These are phyloP conservation scores for Spea hammondii DNA, from an alignment of 2,797 vertebrate genomes.

Conservation along the genomic window DNA sequence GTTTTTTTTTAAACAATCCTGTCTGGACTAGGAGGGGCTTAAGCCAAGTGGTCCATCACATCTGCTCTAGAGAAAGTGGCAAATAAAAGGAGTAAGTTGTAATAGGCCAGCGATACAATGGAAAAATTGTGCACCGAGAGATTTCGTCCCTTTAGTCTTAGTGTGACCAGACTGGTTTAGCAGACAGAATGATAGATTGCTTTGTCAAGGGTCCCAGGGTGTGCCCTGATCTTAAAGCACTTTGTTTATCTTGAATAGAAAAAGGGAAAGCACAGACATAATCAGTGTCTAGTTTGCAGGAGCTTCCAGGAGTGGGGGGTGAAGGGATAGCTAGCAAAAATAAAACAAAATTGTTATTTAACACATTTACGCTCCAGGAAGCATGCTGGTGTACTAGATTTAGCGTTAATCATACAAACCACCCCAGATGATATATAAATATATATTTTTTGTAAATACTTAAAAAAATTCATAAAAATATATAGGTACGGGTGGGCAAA, in stretches of 20 bases:
- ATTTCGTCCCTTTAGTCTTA: conserved; percentile 70
- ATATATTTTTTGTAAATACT: background rate
- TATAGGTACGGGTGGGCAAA: background rate
- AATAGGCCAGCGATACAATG: conserved; percentile 75
- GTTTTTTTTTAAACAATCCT: conserved; percentile 56
- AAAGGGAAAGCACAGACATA: conserved; percentile 85
- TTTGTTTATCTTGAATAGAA: conserved; percentile 94
- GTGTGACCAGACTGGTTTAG: conserved; percentile 83
- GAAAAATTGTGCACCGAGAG: conserved; percentile 77
- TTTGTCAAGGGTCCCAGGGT: conserved; percentile 93
- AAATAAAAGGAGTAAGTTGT: conserved; percentile 77
- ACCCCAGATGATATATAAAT: too few relatives aligned
- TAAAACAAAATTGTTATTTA: conserved; percentile 24
- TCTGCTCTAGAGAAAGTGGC: conserved; percentile 76
- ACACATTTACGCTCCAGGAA: background rate
- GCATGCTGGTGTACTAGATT: background rate
- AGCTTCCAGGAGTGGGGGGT: conserved; percentile 69
- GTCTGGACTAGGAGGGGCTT: conserved; percentile 70
- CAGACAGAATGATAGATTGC: conserved; percentile 84
- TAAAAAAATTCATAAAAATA: background rate
- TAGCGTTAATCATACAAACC: background rate
- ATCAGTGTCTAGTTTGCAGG: conserved; percentile 84
- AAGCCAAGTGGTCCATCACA: conserved; percentile 80
- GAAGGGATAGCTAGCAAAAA: conserved; percentile 60
- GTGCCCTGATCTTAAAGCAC: conserved; percentile 99